phyloP scores from a whole-genome alignment of 2,888 invertebrate genomes.

The Hirtodrosophila cameraria region DNA sequence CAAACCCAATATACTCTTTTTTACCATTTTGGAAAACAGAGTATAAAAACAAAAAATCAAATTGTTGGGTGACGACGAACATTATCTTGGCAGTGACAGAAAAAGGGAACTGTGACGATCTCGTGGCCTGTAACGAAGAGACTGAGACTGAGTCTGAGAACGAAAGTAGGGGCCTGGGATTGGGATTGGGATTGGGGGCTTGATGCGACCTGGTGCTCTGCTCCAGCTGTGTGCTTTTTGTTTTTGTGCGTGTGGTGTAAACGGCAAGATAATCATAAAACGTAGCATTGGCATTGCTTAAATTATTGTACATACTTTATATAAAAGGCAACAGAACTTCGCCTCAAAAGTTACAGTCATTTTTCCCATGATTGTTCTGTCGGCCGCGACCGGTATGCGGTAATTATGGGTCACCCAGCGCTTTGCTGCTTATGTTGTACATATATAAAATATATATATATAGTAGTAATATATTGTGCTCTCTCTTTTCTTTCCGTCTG shows the following conservation, averaged over 20 bases:
- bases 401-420: constrained; percentile 78
- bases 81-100: constrained; percentile 66
- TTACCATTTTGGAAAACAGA: too few species aligned
- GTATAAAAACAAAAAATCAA: constrained; percentile 42
- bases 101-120: constrained; percentile 42
- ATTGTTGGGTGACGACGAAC: constrained; percentile 54
- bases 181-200: constrained; percentile 27
- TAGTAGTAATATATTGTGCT: constrained; percentile 18
- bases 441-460: not conserved
- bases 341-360: constrained; percentile 37
- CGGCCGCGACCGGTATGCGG: constrained; percentile 50
- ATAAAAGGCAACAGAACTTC: constrained; percentile 33
- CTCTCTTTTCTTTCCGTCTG: constrained; percentile 54
- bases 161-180: constrained; percentile 20
- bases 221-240: constrained; percentile 34
- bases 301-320: constrained; percentile 65
- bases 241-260: constrained; percentile 60
- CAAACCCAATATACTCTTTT: too few species aligned
- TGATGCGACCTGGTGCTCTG: constrained; percentile 17
- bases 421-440: constrained; percentile 24
- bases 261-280: constrained; percentile 74
- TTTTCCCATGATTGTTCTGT: constrained; percentile 79
- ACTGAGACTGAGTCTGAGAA: constrained; percentile 18
- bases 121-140: not conserved
- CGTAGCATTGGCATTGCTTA: constrained; percentile 72